phyloP scores from a whole-genome alignment of 2,888 invertebrate genomes.

The Lomographa bimaculata region DNA sequence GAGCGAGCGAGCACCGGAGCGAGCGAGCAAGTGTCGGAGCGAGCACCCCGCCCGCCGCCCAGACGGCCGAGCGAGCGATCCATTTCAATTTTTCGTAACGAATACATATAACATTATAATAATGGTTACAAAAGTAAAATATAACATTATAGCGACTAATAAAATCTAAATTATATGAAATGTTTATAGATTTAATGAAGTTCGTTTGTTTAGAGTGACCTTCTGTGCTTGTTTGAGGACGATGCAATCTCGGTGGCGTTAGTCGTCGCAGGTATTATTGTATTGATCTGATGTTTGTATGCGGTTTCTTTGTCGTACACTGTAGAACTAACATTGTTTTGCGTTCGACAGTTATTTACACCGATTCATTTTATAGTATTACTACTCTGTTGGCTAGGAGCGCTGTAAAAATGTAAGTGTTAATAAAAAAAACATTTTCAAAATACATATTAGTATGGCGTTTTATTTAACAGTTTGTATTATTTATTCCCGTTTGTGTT shows the following conservation, averaged over 20 bases:
- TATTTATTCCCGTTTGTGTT: conserved; percentile 28
- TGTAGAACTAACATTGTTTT: conserved; percentile 80
- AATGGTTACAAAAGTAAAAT: conserved; percentile 83
- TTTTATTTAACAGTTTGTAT: conserved; percentile 49
- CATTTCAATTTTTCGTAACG: conserved; percentile 78
- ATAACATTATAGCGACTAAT: conserved; percentile 83
- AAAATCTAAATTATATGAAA: conserved; percentile 83
- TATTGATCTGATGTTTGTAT: conserved; percentile 71
- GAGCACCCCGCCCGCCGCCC: conserved; percentile 18
- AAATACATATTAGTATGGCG: conserved; percentile 71
- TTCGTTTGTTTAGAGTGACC: conserved; percentile 79
- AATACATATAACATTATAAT: conserved; percentile 83
- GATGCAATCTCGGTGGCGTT: conserved; percentile 72
- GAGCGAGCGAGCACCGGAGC: conserved; percentile 53
- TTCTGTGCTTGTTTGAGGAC: conserved; percentile 76
- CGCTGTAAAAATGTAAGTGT: conserved; percentile 84
- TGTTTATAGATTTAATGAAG: conserved; percentile 82
- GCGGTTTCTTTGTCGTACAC: conserved; percentile 77
- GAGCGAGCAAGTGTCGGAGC: conserved; percentile 19
- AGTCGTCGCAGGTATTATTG: conserved; percentile 56
- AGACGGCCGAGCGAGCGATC: conserved; percentile 56
- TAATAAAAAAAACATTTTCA: conserved; percentile 84
- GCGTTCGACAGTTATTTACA: conserved; percentile 82
- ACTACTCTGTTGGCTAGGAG: conserved; percentile 84
- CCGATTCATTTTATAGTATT: conserved; percentile 81